phyloP scores from a whole-genome alignment of 2,888 invertebrate genomes.

The Dolomedes plantarius region DNA sequence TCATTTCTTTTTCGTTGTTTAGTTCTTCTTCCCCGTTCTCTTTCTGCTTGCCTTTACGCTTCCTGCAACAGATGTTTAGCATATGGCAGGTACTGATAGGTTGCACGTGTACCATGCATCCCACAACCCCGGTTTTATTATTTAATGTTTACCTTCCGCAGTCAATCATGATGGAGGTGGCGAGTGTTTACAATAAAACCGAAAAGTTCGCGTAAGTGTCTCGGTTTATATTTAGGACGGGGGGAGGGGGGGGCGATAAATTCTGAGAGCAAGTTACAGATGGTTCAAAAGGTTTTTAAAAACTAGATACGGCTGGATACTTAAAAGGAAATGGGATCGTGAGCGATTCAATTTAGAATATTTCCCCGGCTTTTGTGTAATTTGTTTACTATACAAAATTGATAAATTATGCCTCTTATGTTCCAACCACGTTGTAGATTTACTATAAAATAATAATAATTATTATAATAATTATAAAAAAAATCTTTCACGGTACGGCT shows the following conservation, averaged over 20 bases:
- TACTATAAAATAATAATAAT: too few species aligned
- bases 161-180: constrained; percentile 16
- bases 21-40: too few species aligned
- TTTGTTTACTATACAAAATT: too few species aligned
- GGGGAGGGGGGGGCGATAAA: background rate
- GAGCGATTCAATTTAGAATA: too few species aligned
- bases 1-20: background rate
- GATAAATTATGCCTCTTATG: too few species aligned
- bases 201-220: background rate
- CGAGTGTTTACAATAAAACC: constrained; percentile 29
- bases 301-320: too few species aligned
- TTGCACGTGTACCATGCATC: background rate
- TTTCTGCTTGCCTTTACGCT: background rate
- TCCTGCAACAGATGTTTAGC: constrained; percentile 33
- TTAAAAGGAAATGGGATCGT: too few species aligned
- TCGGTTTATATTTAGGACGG: background rate
- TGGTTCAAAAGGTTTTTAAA: too few species aligned
- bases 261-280: background rate
- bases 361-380: too few species aligned
- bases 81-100: constrained; percentile 28
- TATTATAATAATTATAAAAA: too few species aligned
- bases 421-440: too few species aligned
- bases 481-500: too few species aligned
- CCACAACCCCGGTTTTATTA: constrained; percentile 29
- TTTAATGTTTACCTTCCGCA: constrained; percentile 40